phyloP scores from a whole-genome alignment of 2,797 vertebrate genomes.

The Centroberyx gerrardi region DNA sequence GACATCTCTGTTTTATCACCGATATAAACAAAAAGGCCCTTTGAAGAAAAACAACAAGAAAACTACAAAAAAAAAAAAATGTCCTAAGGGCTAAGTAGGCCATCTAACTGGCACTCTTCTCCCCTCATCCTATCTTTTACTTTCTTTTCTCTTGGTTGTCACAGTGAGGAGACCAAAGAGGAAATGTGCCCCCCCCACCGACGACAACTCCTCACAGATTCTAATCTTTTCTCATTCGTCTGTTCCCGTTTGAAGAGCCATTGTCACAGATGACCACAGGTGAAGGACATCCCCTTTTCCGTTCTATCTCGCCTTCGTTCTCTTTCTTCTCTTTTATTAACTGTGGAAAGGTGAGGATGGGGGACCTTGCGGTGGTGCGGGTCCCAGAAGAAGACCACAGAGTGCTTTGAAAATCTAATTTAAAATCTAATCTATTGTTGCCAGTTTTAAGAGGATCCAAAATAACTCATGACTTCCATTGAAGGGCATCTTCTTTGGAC shows the following conservation, averaged over 20 bases:
- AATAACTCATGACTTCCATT: slow-evolving; percentile 33
- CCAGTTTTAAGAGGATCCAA: slow-evolving; percentile 31
- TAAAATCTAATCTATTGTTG: slow-evolving; percentile 53
- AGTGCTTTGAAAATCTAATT: slow-evolving; percentile 44
- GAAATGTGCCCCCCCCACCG: slow-evolving; percentile 36
- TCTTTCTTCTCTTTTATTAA: slow-evolving; percentile 42
- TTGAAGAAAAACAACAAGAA: slow-evolving; percentile 62
- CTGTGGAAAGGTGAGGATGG: slow-evolving; percentile 41
- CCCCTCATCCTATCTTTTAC: slow-evolving; percentile 30
- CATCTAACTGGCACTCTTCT: slow-evolving; percentile 29
- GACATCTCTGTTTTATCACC: slow-evolving; percentile 73
- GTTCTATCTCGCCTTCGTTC: slow-evolving; percentile 25
- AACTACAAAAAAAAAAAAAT: slow-evolving; percentile 24
- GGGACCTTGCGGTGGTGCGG: slow-evolving; percentile 15
- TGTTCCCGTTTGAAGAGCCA: slow-evolving; percentile 56
- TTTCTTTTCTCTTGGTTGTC: slow-evolving; percentile 45
- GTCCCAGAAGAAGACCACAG: slow-evolving; percentile 5
- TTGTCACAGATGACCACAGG: slow-evolving; percentile 60
- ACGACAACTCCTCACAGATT: slow-evolving; percentile 64
- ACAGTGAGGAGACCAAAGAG: slow-evolving; percentile 50
- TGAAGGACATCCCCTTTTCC: slow-evolving; percentile 57
- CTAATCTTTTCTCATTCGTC: slow-evolving; percentile 69
- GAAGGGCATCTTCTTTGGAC: slow-evolving; percentile 20
- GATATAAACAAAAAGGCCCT: slow-evolving; percentile 69
- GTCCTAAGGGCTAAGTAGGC: slow-evolving; percentile 48